These are phyloP conservation scores for Frieseomelitta varia DNA, from an alignment of 1,140 invertebrate species.

Conservation along the genomic window DNA sequence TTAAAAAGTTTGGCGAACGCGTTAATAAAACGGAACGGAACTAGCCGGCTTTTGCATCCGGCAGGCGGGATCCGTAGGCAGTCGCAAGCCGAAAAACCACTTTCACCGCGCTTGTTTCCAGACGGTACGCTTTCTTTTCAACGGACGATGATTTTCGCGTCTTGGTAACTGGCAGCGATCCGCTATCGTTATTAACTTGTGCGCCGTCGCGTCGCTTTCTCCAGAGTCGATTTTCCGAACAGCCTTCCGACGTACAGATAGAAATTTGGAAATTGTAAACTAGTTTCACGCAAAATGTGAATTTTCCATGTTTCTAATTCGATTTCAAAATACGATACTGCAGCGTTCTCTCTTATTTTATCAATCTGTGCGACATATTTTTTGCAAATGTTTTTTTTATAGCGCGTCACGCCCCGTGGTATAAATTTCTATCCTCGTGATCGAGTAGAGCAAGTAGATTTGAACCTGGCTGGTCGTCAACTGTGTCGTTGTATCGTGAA, in stretches of 20 bases:
- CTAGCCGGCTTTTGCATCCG: conserved; percentile 1
- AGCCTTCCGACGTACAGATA: background rate
- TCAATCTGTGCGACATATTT: background rate
- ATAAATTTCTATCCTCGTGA: background rate
- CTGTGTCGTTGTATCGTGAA: conserved; percentile 10
- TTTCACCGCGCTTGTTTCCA: conserved; percentile 9
- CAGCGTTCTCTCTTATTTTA: background rate
- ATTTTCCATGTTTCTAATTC: too few species aligned
- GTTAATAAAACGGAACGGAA: conserved; percentile 31
- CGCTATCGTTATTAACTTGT: background rate
- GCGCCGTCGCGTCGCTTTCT: too few species aligned
- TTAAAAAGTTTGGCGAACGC: conserved; percentile 56
- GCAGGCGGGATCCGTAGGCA: background rate
- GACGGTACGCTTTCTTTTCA: conserved; percentile 10
- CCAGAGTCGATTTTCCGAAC: too few species aligned
- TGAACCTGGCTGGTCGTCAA: background rate
- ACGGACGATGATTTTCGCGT: background rate
- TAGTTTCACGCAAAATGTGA: too few species aligned
- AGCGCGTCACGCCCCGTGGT: too few species aligned
- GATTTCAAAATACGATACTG: too few species aligned
- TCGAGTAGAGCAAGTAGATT: background rate
- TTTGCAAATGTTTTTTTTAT: background rate
- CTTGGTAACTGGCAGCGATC: background rate
- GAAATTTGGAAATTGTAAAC: too few species aligned
- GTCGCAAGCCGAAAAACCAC: background rate